These are phyloP conservation scores for Reticulitermes lucifugus DNA, from an alignment of 2,888 invertebrate genomes.

Conservation along the genomic window DNA sequence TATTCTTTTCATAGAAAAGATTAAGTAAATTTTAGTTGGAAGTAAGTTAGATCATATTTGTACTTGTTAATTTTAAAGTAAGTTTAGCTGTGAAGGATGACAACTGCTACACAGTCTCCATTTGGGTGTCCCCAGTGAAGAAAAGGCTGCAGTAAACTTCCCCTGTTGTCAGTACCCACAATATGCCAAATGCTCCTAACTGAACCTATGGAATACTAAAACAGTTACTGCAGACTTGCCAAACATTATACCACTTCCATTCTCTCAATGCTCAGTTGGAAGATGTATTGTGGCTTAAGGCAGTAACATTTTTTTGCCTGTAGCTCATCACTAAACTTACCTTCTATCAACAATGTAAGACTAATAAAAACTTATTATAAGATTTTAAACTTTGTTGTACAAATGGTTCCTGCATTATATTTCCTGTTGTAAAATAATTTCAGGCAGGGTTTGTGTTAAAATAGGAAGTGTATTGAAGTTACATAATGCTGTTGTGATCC, in stretches of 20 bases:
- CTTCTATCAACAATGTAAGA: neutral
- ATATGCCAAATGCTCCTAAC: neutral
- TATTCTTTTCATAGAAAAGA: too few species aligned
- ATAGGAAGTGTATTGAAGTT: neutral
- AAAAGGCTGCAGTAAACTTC: neutral
- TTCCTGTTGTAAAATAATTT: neutral
- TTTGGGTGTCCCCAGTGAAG: neutral
- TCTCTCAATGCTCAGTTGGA: neutral
- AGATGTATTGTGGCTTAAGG: neutral
- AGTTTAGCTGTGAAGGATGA: too few species aligned
- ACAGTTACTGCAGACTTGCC: neutral
- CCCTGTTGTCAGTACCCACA: neutral
- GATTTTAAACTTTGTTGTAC: neutral
- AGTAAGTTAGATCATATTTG: too few species aligned
- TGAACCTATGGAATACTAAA: neutral
- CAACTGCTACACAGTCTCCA: neutral
- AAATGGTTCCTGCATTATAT: neutral
- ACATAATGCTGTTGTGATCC: too few species aligned
- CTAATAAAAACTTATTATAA: neutral
- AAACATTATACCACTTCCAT: slow-evolving; percentile 13
- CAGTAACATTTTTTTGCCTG: neutral
- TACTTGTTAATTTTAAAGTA: too few species aligned
- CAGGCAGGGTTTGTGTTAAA: neutral
- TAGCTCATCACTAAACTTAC: neutral
- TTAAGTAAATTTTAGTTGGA: too few species aligned